These are phyloP conservation scores for Melinaea menophilus DNA, from an alignment of 2,888 invertebrate genomes.

Conservation along the genomic window DNA sequence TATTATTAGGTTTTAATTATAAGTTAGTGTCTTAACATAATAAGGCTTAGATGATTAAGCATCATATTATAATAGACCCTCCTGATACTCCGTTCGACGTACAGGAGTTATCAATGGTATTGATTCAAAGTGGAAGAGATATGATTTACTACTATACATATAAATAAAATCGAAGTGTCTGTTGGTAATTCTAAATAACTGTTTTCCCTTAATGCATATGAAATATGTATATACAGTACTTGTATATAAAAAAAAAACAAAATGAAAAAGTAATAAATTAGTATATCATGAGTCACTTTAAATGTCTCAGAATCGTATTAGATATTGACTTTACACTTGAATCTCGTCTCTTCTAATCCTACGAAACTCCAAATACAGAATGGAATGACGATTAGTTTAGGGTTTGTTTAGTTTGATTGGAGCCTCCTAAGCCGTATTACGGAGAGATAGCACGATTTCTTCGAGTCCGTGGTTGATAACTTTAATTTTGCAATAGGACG, in stretches of 20 bases:
- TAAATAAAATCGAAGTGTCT: too few species aligned
- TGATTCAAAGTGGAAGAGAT: too few species aligned
- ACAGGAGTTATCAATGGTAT: too few species aligned
- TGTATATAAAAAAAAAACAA: not conserved
- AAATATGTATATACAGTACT: too few species aligned
- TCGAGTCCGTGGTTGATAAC: conserved; percentile 72
- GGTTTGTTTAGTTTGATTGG: conserved; percentile 77
- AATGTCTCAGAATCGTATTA: conserved; percentile 53
- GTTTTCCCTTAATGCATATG: too few species aligned
- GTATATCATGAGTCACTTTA: conserved; percentile 18
- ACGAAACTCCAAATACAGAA: conserved; percentile 69
- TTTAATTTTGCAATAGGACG: conserved; percentile 62
- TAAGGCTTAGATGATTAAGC: too few species aligned
- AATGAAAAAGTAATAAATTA: conserved; percentile 18
- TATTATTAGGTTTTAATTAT: too few species aligned
- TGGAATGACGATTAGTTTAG: conserved; percentile 73
- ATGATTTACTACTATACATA: too few species aligned
- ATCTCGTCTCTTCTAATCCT: conserved; percentile 68
- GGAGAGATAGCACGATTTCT: conserved; percentile 74
- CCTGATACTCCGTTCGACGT: too few species aligned
- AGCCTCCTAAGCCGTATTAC: conserved; percentile 68
- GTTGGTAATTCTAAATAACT: too few species aligned
- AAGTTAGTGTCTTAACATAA: too few species aligned
- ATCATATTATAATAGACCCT: too few species aligned
- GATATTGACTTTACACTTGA: conserved; percentile 69